Base-by-base conservation (phyloP, 2,888 invertebrate species). In the Drosophila diplacantha region DNA sequence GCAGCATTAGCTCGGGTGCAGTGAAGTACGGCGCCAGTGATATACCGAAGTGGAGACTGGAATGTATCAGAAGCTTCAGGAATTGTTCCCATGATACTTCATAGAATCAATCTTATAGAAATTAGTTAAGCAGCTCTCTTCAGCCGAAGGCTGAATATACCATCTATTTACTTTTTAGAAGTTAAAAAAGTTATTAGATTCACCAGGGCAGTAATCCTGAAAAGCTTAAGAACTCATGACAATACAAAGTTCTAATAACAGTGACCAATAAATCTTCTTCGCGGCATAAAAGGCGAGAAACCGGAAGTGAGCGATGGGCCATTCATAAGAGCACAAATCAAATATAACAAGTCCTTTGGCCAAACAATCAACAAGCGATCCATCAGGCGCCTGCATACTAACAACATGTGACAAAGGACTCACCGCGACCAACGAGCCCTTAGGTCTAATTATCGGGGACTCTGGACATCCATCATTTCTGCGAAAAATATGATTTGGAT, bases 321-420 rank as follows among this genome's bases (percentile, higher is more conserved):
- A 16, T 16, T 44, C 11, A 20, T 16, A 29, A 16, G 12, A 26
- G 14, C 16, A 22, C 20, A 63, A 41, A 64, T 60, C 55, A 46
- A 37, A 64, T 47, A 47, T 49, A 24, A 49, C 16, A 49, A 65
- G 22, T 65, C 61, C 61, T 26, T 66, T 73, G 53, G 74, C 54
- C 57, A 66, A 76, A 43, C 60, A 74, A 80, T 76, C 72, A 76
- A 71, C 61, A 72, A 64, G 70, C 67, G 66, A 77, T 83, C 77
- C 72, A 77, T 77, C 77, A 83, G 65, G 64, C 50, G 44, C 35
- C 44, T 55, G 38, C 44, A 39, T 39, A 44, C 52, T 50, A 38
- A 61, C 69, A 68, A 68, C 63, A 77, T 76, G 75, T 66, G 71
- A 66, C 59, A 72, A 64, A 63, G 56, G 66, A 38, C 34, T 22